These are phyloP conservation scores for Ia io DNA, from an alignment of 2,113 vertebrate genomes.

Conservation along the genomic window DNA sequence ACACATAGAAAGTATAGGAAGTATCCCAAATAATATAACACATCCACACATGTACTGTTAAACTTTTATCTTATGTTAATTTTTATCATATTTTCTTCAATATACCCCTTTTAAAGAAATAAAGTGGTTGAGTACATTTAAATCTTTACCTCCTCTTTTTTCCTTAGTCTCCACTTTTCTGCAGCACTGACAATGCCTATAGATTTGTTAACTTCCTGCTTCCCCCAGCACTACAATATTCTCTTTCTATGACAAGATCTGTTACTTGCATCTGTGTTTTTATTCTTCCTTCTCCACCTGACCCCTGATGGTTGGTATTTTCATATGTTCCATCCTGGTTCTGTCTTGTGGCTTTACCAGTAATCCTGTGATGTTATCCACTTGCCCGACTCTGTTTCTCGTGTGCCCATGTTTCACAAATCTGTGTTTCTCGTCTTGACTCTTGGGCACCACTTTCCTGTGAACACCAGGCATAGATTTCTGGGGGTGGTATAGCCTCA, in stretches of 20 bases:
- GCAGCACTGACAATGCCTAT: fast-evolving
- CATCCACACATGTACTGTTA: too few relatives aligned
- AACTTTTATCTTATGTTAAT: not conserved
- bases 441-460: not conserved
- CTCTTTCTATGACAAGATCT: not conserved
- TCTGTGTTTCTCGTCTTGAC: not conserved
- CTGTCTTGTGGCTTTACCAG: not conserved
- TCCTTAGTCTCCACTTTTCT: not conserved
- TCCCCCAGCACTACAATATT: not conserved
- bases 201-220: not conserved
- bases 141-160: too few relatives aligned
- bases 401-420: not conserved
- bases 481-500: not conserved
- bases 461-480: not conserved
- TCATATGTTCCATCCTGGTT: not conserved
- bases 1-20: not conserved
- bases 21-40: not conserved
- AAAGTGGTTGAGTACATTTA: not conserved
- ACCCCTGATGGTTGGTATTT: not conserved
- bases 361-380: not conserved
- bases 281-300: not conserved
- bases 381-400: not conserved
- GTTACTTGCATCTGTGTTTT: not conserved
- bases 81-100: not conserved
- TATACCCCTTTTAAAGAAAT: not conserved